Percentiles rank a stretch among this genome's conserved stretches.
Conservation (phyloP, 2,113 vertebrate species). For the Apodemus speciosus region DNA sequence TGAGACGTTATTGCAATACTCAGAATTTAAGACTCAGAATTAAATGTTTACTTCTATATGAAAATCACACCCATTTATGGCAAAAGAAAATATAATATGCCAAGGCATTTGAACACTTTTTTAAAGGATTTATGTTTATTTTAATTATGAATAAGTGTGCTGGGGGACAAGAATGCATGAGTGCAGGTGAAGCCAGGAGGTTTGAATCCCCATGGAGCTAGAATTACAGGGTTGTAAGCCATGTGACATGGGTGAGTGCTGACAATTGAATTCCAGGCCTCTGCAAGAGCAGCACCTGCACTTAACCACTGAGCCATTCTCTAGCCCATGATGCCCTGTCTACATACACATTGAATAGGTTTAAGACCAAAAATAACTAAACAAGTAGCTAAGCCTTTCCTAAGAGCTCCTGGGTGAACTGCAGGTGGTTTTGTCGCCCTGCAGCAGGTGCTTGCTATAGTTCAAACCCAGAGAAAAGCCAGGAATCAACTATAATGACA, state of each 20-base stretch:
- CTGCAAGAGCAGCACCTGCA: not conserved
- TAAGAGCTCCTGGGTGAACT: not conserved
- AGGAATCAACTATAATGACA: not conserved
- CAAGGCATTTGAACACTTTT: not conserved
- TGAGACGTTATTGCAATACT: not conserved
- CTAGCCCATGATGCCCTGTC: not conserved
- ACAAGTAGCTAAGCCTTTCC: not conserved
- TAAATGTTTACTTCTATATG: not conserved
- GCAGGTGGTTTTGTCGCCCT: not conserved
- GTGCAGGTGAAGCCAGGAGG: not conserved
- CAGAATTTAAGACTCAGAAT: not conserved
- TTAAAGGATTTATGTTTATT: not conserved
- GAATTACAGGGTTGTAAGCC: not conserved
- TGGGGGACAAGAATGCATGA: not conserved
- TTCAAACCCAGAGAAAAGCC: not conserved
- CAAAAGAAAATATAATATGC: not conserved
- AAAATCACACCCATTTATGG: conserved; percentile 23
- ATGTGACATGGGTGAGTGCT: not conserved
- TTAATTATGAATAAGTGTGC: not conserved
- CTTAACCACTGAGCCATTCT: not conserved
- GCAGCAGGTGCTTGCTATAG: not conserved
- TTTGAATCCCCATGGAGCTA: not conserved
- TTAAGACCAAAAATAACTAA: not conserved
- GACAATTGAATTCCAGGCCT: not conserved
- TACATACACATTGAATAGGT: not conserved